phyloP scores from a whole-genome alignment of 2,113 vertebrate species.

The Clinocottus analis region DNA sequence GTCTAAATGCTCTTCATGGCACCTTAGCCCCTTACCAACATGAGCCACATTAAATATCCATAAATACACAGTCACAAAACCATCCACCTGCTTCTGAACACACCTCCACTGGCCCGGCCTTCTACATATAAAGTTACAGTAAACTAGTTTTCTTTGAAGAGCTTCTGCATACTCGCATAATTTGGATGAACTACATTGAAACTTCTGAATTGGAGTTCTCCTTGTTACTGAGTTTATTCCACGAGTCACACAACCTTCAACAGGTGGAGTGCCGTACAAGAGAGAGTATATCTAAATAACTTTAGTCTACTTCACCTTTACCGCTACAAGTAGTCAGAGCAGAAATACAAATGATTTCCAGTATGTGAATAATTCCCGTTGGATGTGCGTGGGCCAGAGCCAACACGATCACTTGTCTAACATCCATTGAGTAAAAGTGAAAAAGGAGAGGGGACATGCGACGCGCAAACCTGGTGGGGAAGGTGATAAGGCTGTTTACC shows the following conservation, averaged over 20 bases:
- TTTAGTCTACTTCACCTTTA: neutral
- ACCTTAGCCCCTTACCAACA: neutral
- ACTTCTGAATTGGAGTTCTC: neutral
- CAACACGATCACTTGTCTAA: constrained; percentile 39
- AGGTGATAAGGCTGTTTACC: constrained; percentile 77
- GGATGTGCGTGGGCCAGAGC: constrained; percentile 26
- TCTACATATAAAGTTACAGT: neutral
- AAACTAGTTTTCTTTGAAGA: neutral
- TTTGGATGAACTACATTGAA: neutral
- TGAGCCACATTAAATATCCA: neutral
- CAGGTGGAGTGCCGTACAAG: neutral
- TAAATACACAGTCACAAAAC: neutral
- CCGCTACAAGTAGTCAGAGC: neutral
- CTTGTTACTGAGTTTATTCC: neutral
- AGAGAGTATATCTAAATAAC: neutral
- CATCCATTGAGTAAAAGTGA: constrained; percentile 42
- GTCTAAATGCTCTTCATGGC: neutral
- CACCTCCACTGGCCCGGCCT: neutral
- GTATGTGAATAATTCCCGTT: constrained; percentile 25
- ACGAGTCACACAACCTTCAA: neutral
- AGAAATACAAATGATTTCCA: neutral
- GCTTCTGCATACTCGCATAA: neutral
- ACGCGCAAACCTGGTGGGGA: constrained; percentile 57
- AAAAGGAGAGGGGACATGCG: constrained; percentile 28
- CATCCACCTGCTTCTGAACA: neutral